Base-by-base conservation (phyloP, 2,888 invertebrate species). In the Tortricodes alternella region DNA sequence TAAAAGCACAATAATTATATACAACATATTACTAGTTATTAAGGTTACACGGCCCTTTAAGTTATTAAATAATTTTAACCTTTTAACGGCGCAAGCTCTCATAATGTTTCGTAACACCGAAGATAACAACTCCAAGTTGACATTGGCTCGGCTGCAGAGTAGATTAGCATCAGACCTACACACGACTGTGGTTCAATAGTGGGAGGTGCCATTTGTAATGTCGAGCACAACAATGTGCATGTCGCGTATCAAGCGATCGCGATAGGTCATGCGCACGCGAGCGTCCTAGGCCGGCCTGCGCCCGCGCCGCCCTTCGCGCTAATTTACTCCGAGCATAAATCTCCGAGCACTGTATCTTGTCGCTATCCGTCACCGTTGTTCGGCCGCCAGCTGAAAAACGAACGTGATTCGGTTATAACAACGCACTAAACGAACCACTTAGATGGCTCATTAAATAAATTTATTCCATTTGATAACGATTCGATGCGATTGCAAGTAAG, bases 361-460 rank as follows among this genome's bases (percentile, higher is more conserved):
- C 74, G 72, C 73, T 74, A 83, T 83, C 80, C 78, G 79, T 83
- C 79, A 76, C 79, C 64, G 80, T 73, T 70, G 71, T 71, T 68
- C 70, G 69, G 62, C 68, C 68, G 65, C 68, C 66, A 63, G 64
- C 74, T 80, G 76, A 84, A 84, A 86, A 83, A 79, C 78, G 80
- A 85, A 83, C 85, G 84, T 85, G 87, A 82, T 87, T 82, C 71
- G 76, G 74, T 78, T 84, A 83, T 85, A 80, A 85, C 78, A 83
- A 78, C 72, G 76, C 76, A 76, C 75, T 81, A 78, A 80, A 76
- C 71, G 74, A 71, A 76, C 73, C 81, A 81, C 78, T 86, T 83
- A 81, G 76, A 79, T 66, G 80, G 73, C 73, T 83, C 85, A 85
- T 88, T 87, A 85, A 78, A 78, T 78, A 73, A 80, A 85, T 85